Evolutionary conservation across 1,140 invertebrate species (phyloP).

Genomic region (Lasioglossum albipes): DNA sequence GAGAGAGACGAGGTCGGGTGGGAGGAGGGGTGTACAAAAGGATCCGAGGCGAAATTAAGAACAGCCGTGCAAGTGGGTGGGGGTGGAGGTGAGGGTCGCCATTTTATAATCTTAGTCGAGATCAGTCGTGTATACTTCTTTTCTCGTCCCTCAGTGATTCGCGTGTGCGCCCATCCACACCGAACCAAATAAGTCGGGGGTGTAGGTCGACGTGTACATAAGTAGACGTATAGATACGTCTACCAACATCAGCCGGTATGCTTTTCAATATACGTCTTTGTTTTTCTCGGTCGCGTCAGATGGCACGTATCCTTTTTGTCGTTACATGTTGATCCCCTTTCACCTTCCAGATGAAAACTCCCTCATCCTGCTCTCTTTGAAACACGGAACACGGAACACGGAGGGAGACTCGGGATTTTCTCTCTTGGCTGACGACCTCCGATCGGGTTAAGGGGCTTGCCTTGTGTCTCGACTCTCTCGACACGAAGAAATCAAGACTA

Average conservation of each 20-base stretch:
- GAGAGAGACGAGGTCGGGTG: constrained; percentile 32
- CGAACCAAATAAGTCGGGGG: constrained; percentile 37
- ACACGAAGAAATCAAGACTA: not conserved
- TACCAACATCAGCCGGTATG: constrained; percentile 26
- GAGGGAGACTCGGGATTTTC: not conserved
- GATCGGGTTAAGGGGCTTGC: not conserved
- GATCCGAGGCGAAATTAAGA: constrained; percentile 61
- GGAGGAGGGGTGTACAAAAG: constrained; percentile 54
- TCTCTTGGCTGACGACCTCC: not conserved
- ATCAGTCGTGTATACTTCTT: constrained; percentile 62
- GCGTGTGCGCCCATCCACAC: constrained; percentile 14
- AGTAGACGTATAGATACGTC: constrained; percentile 21
- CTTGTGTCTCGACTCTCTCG: too few relatives aligned
- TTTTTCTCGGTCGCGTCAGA: constrained; percentile 21
- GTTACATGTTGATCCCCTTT: not conserved
- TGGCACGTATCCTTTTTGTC: constrained; percentile 13
- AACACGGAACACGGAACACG: not conserved
- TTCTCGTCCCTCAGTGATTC: constrained; percentile 31
- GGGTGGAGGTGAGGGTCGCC: constrained; percentile 59
- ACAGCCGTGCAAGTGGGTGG: constrained; percentile 48
- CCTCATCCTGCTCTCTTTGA: not conserved
- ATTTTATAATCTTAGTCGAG: constrained; percentile 69
- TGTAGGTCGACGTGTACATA: constrained; percentile 3
- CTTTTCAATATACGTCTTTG: constrained; percentile 24
- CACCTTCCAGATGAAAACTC: not conserved